Evolutionary conservation across 2,797 vertebrate genomes (phyloP).

Genomic region (Fringilla coelebs): DNA sequence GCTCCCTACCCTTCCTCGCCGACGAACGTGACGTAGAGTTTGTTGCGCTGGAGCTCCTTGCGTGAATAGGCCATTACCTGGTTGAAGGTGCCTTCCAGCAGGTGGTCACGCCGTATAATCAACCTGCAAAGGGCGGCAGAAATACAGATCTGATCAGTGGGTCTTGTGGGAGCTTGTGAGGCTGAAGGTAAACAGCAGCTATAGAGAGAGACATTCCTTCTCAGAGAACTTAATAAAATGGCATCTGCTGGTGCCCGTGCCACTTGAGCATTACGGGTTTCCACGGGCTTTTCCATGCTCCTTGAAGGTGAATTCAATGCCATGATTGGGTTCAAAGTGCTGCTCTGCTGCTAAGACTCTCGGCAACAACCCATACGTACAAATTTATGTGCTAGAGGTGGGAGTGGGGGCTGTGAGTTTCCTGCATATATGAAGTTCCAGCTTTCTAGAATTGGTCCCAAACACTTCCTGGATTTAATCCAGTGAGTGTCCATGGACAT

Average conservation of each 20-base stretch:
- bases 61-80: slow-evolving; percentile 97
- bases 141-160: neutral
- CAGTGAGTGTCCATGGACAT: neutral
- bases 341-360: neutral
- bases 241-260: neutral
- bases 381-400: neutral
- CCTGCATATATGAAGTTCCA: neutral
- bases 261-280: neutral
- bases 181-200: neutral
- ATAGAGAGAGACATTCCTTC: neutral
- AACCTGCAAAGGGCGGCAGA: slow-evolving; percentile 75
- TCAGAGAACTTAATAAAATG: neutral
- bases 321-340: neutral
- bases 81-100: slow-evolving; percentile 96
- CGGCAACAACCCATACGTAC: neutral
- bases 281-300: neutral
- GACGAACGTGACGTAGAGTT: slow-evolving; percentile 93
- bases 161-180: neutral
- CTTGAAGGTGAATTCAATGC: neutral
- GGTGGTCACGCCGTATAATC: slow-evolving; percentile 90
- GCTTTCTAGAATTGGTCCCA: neutral
- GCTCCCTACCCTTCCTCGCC: slow-evolving; percentile 93
- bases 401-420: neutral
- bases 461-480: neutral
- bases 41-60: slow-evolving; percentile 97